Evolutionary conservation across 2,888 invertebrate genomes (phyloP).

Genomic region (Acleris cristana): DNA sequence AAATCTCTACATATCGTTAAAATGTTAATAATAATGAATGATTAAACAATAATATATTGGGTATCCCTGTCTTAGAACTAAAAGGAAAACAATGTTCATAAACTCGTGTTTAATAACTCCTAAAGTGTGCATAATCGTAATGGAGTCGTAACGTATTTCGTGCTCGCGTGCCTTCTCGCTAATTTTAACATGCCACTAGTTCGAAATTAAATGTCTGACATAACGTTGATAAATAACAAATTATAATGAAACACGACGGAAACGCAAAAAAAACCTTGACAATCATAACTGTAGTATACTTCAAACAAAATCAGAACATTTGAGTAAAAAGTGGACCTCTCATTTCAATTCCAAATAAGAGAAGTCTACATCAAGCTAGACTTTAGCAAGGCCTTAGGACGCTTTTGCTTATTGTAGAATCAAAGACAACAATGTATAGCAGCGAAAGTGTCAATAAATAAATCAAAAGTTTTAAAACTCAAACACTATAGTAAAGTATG

Average conservation of each 20-base stretch:
- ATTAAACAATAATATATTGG: neutral
- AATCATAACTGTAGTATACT: too few species aligned
- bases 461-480: too few species aligned
- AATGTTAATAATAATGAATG: neutral
- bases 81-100: constrained; percentile 14
- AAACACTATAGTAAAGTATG: too few species aligned
- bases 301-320: too few species aligned
- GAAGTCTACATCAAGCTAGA: too few species aligned
- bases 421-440: too few species aligned
- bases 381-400: too few species aligned
- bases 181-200: constrained; percentile 5
- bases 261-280: neutral
- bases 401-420: too few species aligned
- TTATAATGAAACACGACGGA: neutral
- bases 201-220: constrained; percentile 1
- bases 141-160: constrained; percentile 6
- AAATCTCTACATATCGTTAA: too few species aligned
- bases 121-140: constrained; percentile 21
- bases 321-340: too few species aligned
- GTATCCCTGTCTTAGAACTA: constrained; percentile 8
- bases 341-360: too few species aligned
- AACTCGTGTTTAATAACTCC: constrained; percentile 10
- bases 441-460: too few species aligned
- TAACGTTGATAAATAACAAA: neutral
- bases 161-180: constrained; percentile 4